Percentiles rank a stretch among this genome's conserved stretches.
These are phyloP conservation scores for Leptopilina syphax DNA, from an alignment of 2,888 invertebrate genomes.

Conservation along the genomic window DNA sequence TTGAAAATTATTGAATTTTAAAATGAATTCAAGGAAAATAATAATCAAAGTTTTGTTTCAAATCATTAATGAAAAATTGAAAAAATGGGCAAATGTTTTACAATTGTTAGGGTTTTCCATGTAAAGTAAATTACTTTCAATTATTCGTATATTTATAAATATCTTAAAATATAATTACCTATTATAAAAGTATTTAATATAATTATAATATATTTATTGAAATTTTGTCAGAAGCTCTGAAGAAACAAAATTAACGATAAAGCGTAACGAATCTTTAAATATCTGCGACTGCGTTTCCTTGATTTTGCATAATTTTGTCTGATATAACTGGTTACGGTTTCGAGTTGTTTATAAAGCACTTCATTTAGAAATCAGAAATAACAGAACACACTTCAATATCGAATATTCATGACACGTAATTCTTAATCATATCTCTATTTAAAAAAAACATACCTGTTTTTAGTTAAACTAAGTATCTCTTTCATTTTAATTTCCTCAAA, in stretches of 20 bases:
- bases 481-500: neutral
- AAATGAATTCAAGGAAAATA: no score
- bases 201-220: neutral
- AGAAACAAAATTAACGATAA: neutral
- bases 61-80: no score
- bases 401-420: constrained; percentile 6
- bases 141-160: no score
- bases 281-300: neutral
- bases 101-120: no score
- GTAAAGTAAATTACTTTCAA: no score
- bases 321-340: constrained; percentile 5
- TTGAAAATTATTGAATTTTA: no score
- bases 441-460: constrained; percentile 13
- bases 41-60: no score
- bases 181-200: neutral
- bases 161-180: neutral
- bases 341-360: constrained; percentile 19
- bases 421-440: neutral
- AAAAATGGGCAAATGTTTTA: no score
- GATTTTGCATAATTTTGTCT: constrained; percentile 3
- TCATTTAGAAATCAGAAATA: constrained; percentile 10
- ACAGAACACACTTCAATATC: neutral
- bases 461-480: constrained; percentile 3
- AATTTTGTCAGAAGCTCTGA: neutral
- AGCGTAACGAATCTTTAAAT: constrained; percentile 2